These are phyloP conservation scores for Triplophysa bombifrons DNA, from an alignment of 2,797 vertebrate species.

Conservation along the genomic window DNA sequence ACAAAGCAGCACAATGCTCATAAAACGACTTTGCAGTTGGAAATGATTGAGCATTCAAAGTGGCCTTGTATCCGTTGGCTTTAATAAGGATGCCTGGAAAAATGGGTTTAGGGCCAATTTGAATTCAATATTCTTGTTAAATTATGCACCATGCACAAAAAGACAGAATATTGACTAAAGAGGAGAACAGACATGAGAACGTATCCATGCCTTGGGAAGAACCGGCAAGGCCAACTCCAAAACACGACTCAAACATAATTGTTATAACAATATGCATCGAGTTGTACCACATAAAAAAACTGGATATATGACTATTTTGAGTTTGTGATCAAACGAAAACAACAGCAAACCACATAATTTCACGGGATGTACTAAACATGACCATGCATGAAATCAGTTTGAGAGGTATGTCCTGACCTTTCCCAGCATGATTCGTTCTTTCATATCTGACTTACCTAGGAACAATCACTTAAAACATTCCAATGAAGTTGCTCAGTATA, in stretches of 20 bases:
- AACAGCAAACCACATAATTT: not conserved
- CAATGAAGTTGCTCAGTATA: not conserved
- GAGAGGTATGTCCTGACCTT: not conserved
- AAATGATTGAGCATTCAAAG: not conserved
- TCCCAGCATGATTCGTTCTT: not conserved
- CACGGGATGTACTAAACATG: not conserved
- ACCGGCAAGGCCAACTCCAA: conserved; percentile 28
- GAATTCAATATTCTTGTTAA: not conserved
- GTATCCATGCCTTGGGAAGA: conserved; percentile 15
- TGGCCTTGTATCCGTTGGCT: conserved; percentile 7
- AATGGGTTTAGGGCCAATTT: not conserved
- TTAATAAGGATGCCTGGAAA: not conserved
- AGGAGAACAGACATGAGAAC: conserved; percentile 15
- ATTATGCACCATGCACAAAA: not conserved
- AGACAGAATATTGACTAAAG: not conserved
- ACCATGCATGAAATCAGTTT: conserved; percentile 1
- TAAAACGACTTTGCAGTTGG: conserved; percentile 27
- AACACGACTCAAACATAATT: conserved; percentile 36
- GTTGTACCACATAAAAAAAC: not conserved
- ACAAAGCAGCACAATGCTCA: not conserved
- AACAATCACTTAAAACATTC: not conserved
- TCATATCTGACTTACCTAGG: not conserved
- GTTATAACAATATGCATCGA: not conserved
- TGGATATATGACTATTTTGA: conserved; percentile 9
- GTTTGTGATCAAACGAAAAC: not conserved